These are phyloP conservation scores for Ictidomys tridecemlineatus DNA, from an alignment of 2,113 vertebrate species.

Conservation along the genomic window DNA sequence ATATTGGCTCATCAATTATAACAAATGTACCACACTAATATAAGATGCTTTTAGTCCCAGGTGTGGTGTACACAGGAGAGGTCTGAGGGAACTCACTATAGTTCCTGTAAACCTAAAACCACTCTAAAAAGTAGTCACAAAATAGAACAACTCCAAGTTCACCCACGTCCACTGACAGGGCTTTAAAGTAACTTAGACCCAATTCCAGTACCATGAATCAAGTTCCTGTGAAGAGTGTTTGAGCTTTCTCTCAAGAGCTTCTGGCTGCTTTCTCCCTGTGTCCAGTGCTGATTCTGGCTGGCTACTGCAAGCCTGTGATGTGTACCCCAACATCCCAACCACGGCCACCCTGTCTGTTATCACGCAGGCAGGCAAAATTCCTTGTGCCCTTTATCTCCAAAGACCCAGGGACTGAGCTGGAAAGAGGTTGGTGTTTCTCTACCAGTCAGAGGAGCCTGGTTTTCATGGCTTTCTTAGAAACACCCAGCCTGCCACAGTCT, in stretches of 20 bases:
- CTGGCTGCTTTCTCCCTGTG: not conserved
- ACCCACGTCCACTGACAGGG: not conserved
- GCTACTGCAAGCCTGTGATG: fast-evolving
- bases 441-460: not conserved
- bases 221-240: not conserved
- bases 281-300: not conserved
- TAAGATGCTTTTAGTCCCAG: not conserved
- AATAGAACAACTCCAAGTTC: not conserved
- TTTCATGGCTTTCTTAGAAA: not conserved
- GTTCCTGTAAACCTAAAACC: not conserved
- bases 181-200: not conserved
- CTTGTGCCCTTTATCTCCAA: not conserved
- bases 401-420: not conserved
- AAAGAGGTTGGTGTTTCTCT: not conserved
- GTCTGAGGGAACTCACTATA: not conserved
- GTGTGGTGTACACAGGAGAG: not conserved
- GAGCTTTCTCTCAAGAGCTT: not conserved
- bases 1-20: not conserved
- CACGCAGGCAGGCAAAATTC: not conserved
- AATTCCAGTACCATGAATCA: not conserved
- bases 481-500: not conserved
- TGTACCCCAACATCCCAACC: not conserved
- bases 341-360: not conserved
- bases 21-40: not conserved
- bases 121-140: constrained; percentile 40